A percentile compares a stretch with the other conserved stretches of the same genome.
Evolutionary conservation across 2,113 vertebrate genomes (phyloP).

Genomic region (Crotalus viridis): DNA sequence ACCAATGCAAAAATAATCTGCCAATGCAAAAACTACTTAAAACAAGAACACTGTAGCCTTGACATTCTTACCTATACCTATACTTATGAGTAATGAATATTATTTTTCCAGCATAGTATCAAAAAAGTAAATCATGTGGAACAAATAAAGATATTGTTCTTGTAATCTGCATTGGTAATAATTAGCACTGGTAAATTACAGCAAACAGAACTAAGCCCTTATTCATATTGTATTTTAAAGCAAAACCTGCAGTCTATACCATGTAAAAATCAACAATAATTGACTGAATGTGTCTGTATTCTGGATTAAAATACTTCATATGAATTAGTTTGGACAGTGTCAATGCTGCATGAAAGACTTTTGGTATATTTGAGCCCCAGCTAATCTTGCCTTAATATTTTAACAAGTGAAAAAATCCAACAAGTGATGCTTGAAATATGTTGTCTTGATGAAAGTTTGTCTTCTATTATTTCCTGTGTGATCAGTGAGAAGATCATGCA

Average conservation of each 20-base stretch:
- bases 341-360: neutral
- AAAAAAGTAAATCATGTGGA: neutral
- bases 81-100: neutral
- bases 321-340: neutral
- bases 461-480: neutral
- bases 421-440: neutral
- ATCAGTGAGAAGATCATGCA: neutral
- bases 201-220: neutral
- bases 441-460: neutral
- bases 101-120: neutral
- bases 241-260: neutral
- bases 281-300: neutral
- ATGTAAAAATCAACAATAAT: neutral
- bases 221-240: neutral
- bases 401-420: neutral
- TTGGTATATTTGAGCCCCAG: neutral
- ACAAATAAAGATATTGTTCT: neutral
- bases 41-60: neutral
- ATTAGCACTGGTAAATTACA: neutral
- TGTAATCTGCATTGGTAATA: neutral
- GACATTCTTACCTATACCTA: neutral
- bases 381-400: neutral
- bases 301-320: neutral
- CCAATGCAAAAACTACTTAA: neutral
- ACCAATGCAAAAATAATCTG: neutral